Base-by-base conservation (phyloP, 2,797 vertebrate genomes). In the Crenuchus spilurus region DNA sequence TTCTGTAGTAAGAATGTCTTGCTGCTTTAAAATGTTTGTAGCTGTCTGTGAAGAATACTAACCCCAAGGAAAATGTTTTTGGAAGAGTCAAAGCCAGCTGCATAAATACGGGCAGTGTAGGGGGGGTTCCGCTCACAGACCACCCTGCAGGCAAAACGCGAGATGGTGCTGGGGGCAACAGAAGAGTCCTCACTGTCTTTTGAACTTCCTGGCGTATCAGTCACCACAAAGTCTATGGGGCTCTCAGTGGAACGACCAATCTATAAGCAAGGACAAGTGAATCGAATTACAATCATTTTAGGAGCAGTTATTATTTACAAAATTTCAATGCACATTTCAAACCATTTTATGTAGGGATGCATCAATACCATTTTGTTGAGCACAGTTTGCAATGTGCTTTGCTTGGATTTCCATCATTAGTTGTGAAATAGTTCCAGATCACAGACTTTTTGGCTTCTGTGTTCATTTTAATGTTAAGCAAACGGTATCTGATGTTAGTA, bases 61-160 rank as follows among this genome's bases (percentile, higher is more conserved):
- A 93, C 92, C 87, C 92, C 92, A 7, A 93, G 83, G 82, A 93
- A 93, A 84, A 93, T 93, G 78, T 93, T 93, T 83, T 92, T 93
- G 79, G 92, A 93, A 16, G 92, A 93, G 84, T 93, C 92, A 6
- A 93, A 93, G 80, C 92, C 92, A n/a, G 92, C 92, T 2, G 92
- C 92, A 6, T 92, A 93, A 84, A 93, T 93, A 57, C 92, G 92
- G 0, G 92, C 91, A 0, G 92, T 93, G 86, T 93, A 93, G 0
- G 92, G 92, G 2, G 92, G 92, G 81, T 86, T 88, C 54, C 92
- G 90, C 61, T 93, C 90, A 49, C 92, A 93, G 71, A 93, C 92
- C 68, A 93, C 88, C 54, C 92, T 86, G 84, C 92, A 93, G 84
- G 92, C 92, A 62, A 93, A 92, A 6, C 92, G 92, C 1, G 92